Evolutionary conservation across 2,113 vertebrate species (phyloP).

Genomic region (Nothobranchius kuhntae): DNA sequence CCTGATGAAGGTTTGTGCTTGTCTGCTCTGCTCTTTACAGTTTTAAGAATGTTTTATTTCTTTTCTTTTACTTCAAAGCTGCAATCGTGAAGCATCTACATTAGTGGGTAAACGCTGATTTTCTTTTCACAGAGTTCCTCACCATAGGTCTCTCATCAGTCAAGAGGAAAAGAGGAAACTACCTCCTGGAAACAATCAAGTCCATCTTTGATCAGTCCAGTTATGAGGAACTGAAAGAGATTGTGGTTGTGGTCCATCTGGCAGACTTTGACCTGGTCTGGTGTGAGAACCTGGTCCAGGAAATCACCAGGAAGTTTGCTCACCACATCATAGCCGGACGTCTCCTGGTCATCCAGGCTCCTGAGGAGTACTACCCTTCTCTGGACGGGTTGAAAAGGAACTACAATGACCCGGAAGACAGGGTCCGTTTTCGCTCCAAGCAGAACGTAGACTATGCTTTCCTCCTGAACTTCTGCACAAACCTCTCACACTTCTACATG

Average conservation of each 20-base stretch:
- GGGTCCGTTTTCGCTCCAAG: constrained; percentile 96
- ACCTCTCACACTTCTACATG: constrained; percentile 97
- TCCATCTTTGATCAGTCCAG: constrained; percentile 98
- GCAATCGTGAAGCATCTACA: too few species aligned
- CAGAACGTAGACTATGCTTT: constrained; percentile 94
- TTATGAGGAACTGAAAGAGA: constrained; percentile 96
- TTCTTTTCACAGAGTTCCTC: constrained; percentile 86
- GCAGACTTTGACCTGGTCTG: constrained; percentile 92
- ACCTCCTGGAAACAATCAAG: constrained; percentile 95
- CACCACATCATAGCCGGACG: constrained; percentile 97
- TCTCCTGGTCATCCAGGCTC: constrained; percentile 93
- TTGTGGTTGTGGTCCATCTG: constrained; percentile 92
- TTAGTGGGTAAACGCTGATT: neutral
- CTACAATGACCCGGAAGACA: constrained; percentile 96
- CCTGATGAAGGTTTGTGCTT: neutral
- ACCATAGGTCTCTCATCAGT: constrained; percentile 96
- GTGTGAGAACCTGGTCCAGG: constrained; percentile 92
- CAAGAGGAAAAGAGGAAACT: constrained; percentile 93
- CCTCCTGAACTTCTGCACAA: constrained; percentile 95
- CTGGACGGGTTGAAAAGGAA: constrained; percentile 96
- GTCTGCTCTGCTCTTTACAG: neutral
- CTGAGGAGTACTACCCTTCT: constrained; percentile 92
- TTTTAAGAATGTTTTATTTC: neutral
- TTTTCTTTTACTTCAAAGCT: too few species aligned
- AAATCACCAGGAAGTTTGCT: constrained; percentile 94